Base-by-base conservation (phyloP, 2,113 vertebrate genomes). In the Lynx canadensis region DNA sequence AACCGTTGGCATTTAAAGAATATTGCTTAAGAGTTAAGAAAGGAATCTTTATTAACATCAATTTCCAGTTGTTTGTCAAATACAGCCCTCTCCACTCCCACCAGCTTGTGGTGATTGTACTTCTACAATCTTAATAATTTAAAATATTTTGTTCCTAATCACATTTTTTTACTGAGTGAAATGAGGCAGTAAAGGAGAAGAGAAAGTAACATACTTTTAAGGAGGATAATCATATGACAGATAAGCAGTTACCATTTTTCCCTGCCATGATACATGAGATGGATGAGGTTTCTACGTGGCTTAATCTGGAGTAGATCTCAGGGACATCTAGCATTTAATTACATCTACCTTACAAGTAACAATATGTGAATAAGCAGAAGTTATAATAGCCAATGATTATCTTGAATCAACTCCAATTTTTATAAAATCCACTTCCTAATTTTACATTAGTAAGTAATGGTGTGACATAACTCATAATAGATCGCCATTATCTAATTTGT, bases 391-490 rank as follows among this genome's bases (percentile, higher is more conserved):
- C 84, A 83, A 88, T 63, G 16, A 38, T 74, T 87, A 90, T 89
- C 18, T 73, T 69, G 31, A 87, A 84, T 80, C 36, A 84, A 74
- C 13, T 63, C 4, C 21, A 76, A 80, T 93, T 45, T 88, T 11
- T 36, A 60, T 89, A 73, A 94, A 97, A 94, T 74, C 79, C 18
- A 87, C 6, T 83, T 76, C 21, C 7, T 95, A 97, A 94, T 84
- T 91, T 31, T 88, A 83, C n/a, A 80, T 31, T 95, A 94, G 36
- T 76, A 96, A 89, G 41, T 71, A 79, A 84, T 76, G 25, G n/a
- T 11, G 41, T 92, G n/a, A 74, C 27, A 66, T 14, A 69, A 71
- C 36, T 71, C 71, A 36, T 21, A 93, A 86, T 92, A 85, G n/a
- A 83, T 52, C 50, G 7, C 18, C 52, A 89, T 78, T 12, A 85